Evolutionary conservation across 2,113 vertebrate genomes (phyloP), one percentile per base, ranked within the genome.

Genomic region (Origma solitaria): DNA sequence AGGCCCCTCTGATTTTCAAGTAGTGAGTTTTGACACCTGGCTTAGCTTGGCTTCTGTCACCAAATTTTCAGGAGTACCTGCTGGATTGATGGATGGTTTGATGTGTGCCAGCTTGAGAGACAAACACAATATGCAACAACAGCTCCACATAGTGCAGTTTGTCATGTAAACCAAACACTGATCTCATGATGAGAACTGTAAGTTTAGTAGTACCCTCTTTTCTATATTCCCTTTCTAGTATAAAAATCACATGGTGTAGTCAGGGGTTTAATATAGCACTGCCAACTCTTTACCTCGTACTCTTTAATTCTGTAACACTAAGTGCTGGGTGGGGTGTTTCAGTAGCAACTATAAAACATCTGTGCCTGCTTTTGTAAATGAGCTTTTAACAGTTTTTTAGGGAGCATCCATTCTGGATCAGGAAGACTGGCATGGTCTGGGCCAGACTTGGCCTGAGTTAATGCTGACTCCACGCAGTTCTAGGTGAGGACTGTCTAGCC

Each of bases 241-340:
- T 33, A 13, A 86, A 88, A 88, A 83, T 54, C 64, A 57, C 51
- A 8, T 57, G 57, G 53, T 35, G 37, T 92, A 83, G 95, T 88
- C 90, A 94, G 92, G 90, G 83, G 69, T 92, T 81, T 45, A 35
- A 81, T 49, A 24, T 7, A 95, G 90, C 96, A 94, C 95, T 93
- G 86, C 76, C 88, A 95, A 90, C 88, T 94, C 86, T 75, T 95
- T 94, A 95, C 95, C 94, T 96, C 96, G 81, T 33, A 11, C 85
- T 84, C 81, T 83, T 27, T 76, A 83, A 54, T 75, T 83, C 82
- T 92, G n/a, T 86, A 68, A 35, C 79, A 68, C 25, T 28, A 70
- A 86, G 60, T 24, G 54, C 50, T 89, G 82, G 70, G 78, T 60
- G 53, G 61, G 37, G 66, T 87, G 42, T 90, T 96, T 92, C 92